A percentile compares a stretch with the other conserved stretches of the same genome.
These are phyloP conservation scores for Cheilosia vulpina DNA, from an alignment of 2,888 invertebrate genomes.

Conservation along the genomic window DNA sequence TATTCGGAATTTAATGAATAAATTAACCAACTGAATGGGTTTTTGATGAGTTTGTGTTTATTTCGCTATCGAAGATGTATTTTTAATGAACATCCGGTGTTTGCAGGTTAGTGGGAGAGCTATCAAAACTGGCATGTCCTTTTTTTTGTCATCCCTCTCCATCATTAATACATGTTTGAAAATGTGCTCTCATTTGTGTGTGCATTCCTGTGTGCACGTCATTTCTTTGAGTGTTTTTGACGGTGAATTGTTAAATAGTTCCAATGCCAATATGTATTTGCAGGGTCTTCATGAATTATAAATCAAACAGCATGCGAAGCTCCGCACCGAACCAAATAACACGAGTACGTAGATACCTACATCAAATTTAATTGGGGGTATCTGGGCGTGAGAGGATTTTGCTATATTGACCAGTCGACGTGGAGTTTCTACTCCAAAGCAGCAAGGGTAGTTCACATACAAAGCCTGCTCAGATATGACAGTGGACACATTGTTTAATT, in stretches of 20 bases:
- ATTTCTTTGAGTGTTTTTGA: constrained; percentile 17
- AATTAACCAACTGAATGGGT: constrained; percentile 8
- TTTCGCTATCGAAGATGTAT: no score
- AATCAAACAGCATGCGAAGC: constrained; percentile 18
- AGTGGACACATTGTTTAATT: constrained; percentile 24
- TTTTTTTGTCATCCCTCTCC: not conserved
- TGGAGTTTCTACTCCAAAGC: constrained; percentile 3
- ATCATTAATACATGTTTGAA: not conserved
- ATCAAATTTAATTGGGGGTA: not conserved
- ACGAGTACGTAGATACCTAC: not conserved
- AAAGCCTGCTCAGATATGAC: constrained; percentile 1
- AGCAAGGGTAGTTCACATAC: not conserved
- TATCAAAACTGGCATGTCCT: not conserved
- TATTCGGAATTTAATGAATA: constrained; percentile 3
- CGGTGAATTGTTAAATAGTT: constrained; percentile 26
- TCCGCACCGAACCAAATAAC: not conserved
- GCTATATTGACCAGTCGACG: not conserved
- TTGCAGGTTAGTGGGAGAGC: not conserved
- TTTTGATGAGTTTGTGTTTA: not conserved
- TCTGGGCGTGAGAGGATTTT: not conserved
- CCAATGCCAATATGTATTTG: not conserved
- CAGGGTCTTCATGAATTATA: constrained; percentile 51
- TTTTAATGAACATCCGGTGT: constrained; percentile 5
- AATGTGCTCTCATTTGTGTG: not conserved
- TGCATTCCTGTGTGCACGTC: not conserved